Evolutionary conservation across 1,140 invertebrate species (phyloP).

Genomic region (Agraylea sexmaculata): DNA sequence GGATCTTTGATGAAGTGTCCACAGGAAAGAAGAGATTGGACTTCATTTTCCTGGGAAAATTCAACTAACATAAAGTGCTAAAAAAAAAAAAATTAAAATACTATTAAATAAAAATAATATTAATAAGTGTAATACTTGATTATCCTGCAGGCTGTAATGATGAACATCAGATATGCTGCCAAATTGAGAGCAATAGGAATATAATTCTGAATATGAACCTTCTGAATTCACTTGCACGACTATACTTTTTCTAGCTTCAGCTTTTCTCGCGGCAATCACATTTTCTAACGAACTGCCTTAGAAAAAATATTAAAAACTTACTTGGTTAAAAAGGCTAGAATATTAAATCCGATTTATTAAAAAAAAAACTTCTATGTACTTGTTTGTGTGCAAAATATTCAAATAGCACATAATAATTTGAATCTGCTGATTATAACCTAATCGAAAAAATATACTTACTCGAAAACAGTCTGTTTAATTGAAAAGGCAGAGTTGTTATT

Average conservation of each 20-base stretch:
- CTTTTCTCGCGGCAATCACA: conserved; percentile 32
- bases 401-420: no score
- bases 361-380: no score
- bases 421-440: no score
- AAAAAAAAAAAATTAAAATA: conserved; percentile 20
- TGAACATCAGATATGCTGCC: conserved; percentile 46
- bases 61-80: conserved; percentile 60
- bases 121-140: conserved; percentile 21
- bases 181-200: conserved; percentile 49
- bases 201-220: conserved; percentile 46
- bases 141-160: conserved; percentile 43
- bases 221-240: conserved; percentile 51
- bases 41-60: conserved; percentile 38
- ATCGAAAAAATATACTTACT: no score
- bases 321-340: no score
- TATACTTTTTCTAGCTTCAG: conserved; percentile 47
- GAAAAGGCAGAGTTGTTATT: no score
- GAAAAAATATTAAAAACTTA: no score
- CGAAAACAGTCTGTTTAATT: no score
- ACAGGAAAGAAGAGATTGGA: conserved; percentile 30
- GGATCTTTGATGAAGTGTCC: conserved; percentile 37
- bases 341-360: no score
- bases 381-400: no score
- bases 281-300: no score
- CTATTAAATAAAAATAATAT: conserved; percentile 9